Evolutionary conservation across 2,113 vertebrate species (phyloP), one percentile per base, ranked within the genome.

Genomic region (Cromileptes altivelis): DNA sequence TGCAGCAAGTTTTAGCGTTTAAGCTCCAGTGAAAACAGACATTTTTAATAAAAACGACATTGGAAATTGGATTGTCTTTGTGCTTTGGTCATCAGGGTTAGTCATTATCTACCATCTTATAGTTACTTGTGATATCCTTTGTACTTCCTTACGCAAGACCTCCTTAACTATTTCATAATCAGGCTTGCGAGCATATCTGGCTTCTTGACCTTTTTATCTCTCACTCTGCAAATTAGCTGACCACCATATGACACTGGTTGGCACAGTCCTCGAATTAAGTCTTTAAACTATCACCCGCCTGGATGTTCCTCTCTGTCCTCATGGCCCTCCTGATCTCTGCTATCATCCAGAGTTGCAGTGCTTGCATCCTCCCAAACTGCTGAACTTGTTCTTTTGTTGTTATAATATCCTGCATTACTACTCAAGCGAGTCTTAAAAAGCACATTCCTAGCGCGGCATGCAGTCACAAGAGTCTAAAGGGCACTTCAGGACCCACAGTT

Each of bases 391-490:
- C 83, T 92, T 92, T 88, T 75, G 86, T 87, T 85, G 81, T 86
- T 81, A 72, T 83, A 81, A 87, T 90, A 78, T 87, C 87, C 89
- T 86, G 87, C 90, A 68, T 81, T 78, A 75, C 87, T 84, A 80
- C 88, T 85, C 89, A 90, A 87, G 91, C 75, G 5, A 84, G 84
- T 84, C 89, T 90, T 82, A 77, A 91, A 92, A 85, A 92, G 88
- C 90, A 91, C 91, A 93, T 92, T 94, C 91, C 87, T 79, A 5
- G 53, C 70, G 0, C 21, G 75, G 25, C 78, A 30, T 1, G 70
- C 73, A 86, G 91, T 91, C 91, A 90, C 77, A 90, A 89, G 78
- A 89, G 89, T 93, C 75, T 91, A 89, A 93, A 95, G 95, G 85
- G 78, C 92, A 79, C 86, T 90, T 55, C 13, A 78, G 72, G 53